Evolutionary conservation across 2,113 vertebrate genomes (phyloP), one percentile per base, ranked within the genome.

Genomic region (Micronycteris hirsuta): DNA sequence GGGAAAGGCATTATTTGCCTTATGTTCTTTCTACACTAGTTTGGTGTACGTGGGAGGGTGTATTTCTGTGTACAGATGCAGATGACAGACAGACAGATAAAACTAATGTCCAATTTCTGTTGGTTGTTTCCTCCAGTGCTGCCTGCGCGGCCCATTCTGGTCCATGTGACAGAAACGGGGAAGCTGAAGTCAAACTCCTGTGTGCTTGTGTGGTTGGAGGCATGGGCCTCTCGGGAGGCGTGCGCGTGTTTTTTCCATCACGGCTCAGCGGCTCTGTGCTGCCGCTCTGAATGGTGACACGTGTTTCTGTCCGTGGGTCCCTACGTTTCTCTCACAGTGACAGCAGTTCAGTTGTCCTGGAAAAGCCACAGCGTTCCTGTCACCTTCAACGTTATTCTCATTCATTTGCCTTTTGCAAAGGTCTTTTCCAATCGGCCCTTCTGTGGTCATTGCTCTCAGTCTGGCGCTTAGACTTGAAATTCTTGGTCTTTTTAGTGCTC

Each of bases 341-440:
- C 38, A 22, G 33, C 24, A 47, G 19, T 36, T 93, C 49, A 47
- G 14, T 41, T 56, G 9, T 16, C 38, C 67, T 71, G 84, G 58
- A 49, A 70, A 61, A 56, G 52, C 11, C 41, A 41, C 11, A 9
- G 9, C 20, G 26, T 80, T 80, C 41, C 20, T 61, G 7, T 26
- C 13, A 19, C 4, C n/a, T 2, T 22, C 43, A 80, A 6, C 28
- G 65, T 52, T 68, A 6, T 56, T 71, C 11, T n/a, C 26, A n/a
- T 49, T 49, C 17, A 41, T 38, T 38, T 80, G 2, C 15, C 2
- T 3, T 82, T 0, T 16, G 76, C 47, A 81, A 1, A 3, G 28
- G n/a, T 38, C 2, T 20, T 41, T 47, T 65, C 31, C 43, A 36
- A 1, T 8, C 22, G 15, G 2, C 13, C 1, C 36, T 33, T 4